Conservation (phyloP, 2,797 vertebrate species). For the Gallirallus australis region DNA sequence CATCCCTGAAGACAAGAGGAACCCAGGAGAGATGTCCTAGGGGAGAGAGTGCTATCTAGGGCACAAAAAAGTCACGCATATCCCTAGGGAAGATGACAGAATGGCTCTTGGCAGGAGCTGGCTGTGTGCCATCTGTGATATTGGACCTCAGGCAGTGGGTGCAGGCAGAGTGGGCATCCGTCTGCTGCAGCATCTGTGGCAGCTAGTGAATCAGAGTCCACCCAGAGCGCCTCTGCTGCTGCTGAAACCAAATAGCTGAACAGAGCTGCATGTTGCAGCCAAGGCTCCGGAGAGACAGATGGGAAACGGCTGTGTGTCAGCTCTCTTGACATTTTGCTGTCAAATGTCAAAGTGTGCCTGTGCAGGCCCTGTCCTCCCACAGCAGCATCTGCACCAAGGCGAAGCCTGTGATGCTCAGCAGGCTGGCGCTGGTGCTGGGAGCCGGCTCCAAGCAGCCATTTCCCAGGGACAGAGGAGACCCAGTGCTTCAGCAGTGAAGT, state of each 20-base stretch:
- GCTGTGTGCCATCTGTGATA: neutral
- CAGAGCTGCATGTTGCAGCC: neutral
- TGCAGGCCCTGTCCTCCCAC: neutral
- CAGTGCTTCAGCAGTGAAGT: neutral
- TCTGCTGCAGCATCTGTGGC: neutral
- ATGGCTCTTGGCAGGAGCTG: neutral
- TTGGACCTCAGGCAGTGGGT: neutral
- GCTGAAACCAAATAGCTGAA: neutral
- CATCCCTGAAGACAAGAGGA: neutral
- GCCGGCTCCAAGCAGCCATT: neutral
- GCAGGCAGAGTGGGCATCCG: neutral
- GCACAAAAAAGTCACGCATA: neutral
- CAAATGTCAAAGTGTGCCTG: constrained; percentile 29
- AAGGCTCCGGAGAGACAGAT: neutral
- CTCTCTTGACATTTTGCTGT: neutral
- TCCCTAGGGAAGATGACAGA: neutral
- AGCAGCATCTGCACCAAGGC: neutral
- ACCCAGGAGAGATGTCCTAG: neutral
- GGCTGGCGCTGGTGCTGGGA: neutral
- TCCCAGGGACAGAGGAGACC: neutral
- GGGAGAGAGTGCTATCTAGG: neutral
- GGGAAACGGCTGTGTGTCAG: neutral
- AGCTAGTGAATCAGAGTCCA: neutral
- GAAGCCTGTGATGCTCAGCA: neutral
- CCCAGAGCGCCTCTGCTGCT: fast-evolving